phyloP scores from a whole-genome alignment of 2,888 invertebrate species.

The Acanthopleura granulata region DNA sequence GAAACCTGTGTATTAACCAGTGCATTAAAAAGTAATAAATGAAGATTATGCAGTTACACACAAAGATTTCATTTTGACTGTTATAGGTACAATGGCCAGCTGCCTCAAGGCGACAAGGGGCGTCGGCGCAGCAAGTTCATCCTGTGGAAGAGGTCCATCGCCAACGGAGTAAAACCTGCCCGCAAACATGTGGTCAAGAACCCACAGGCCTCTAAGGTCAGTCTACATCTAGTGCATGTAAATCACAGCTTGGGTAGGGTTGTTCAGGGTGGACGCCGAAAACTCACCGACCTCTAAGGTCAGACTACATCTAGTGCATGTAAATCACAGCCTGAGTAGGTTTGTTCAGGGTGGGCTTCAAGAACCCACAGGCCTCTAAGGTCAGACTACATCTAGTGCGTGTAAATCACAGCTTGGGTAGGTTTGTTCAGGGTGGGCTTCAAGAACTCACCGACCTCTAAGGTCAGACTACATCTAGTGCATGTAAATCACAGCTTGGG shows the following conservation, averaged over 20 bases:
- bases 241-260: too few species aligned
- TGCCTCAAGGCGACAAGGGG: constrained; percentile 93
- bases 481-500: too few species aligned
- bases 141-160: constrained; percentile 83
- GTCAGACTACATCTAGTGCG: constrained; percentile 51
- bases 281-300: constrained; percentile 90
- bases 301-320: constrained; percentile 18
- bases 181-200: constrained; percentile 97
- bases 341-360: too few species aligned
- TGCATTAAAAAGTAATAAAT: too few species aligned
- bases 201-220: constrained; percentile 85
- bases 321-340: too few species aligned
- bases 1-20: too few species aligned
- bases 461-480: constrained; percentile 62
- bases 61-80: background rate
- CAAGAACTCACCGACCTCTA: constrained; percentile 92
- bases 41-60: too few species aligned
- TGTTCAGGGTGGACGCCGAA: too few species aligned
- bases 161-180: constrained; percentile 94
- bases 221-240: background rate
- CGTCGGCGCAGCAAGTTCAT: constrained; percentile 95
- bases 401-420: too few species aligned
- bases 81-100: constrained; percentile 90
- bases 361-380: constrained; percentile 91
- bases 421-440: too few species aligned